These are phyloP conservation scores for Epistrophe grossulariae DNA, from an alignment of 2,888 invertebrate genomes.

Conservation along the genomic window DNA sequence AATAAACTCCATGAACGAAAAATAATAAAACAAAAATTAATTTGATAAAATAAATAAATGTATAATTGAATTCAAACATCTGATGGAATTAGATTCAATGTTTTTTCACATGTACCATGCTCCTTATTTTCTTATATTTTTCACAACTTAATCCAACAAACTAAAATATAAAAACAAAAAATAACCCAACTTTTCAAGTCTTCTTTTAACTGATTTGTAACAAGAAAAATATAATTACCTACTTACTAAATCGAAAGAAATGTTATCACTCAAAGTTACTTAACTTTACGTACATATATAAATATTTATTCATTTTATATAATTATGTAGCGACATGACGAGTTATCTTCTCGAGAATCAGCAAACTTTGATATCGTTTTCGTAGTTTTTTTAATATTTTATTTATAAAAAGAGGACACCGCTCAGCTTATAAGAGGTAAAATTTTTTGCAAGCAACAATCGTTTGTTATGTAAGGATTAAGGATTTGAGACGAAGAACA, in stretches of 20 bases:
- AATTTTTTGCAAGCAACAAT: constrained; percentile 1
- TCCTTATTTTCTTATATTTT: no score
- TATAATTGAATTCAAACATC: neutral
- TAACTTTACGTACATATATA: neutral
- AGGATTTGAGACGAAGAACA: neutral
- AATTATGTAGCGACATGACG: neutral
- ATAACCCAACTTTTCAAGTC: neutral
- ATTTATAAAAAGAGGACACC: neutral
- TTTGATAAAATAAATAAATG: neutral
- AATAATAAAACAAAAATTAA: neutral
- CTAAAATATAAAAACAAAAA: neutral
- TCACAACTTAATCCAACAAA: neutral
- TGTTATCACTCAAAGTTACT: neutral
- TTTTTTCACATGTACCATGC: no score
- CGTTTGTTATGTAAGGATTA: constrained; percentile 23
- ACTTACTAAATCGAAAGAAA: neutral
- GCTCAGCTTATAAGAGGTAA: neutral
- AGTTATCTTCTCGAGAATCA: neutral
- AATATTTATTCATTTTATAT: constrained; percentile 1
- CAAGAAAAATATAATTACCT: neutral
- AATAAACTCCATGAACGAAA: neutral
- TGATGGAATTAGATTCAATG: neutral
- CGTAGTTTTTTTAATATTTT: no score
- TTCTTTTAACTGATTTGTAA: neutral
- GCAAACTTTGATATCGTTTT: neutral